Base-by-base conservation (phyloP, 2,888 invertebrate genomes). In the Aleiodes alternator region DNA sequence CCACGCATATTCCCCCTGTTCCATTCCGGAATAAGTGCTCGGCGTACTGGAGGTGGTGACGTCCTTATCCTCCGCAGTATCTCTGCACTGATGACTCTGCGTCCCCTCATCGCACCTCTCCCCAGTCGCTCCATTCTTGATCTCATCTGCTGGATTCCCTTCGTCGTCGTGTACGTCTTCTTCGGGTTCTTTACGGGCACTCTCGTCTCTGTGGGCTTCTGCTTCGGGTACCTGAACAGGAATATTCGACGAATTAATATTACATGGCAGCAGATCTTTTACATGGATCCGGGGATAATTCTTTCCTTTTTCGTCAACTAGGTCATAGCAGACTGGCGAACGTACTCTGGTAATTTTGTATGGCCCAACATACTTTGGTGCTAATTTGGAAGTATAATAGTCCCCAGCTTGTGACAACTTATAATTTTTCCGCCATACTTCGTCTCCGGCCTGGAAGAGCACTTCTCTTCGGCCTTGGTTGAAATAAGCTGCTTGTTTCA, bases 321-420 rank as follows among this genome's bases (percentile, higher is more conserved):
- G 14, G 8, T 51, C 51, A n/a, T n/a, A n/a, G n/a, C n/a, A n/a
- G n/a, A n/a, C n/a, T n/a, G n/a, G n/a, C n/a, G n/a, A n/a, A n/a
- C 4, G 12, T 8, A 51, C 51, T n/a, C 14, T 5, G 3, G 8
- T 3, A 14, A 51, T 14, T 4, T 4, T 4, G 14, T 51, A 51
- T 4, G 76, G 69, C 3, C 76, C 76, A 11, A 29, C 29, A 8
- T 69, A 76, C 16, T 53, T 69, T 1, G 59, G 50, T 11, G 55
- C 68, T 2, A 66, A 23, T 23, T 73, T 73, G 34, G 73, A 53
- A 9, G 69, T 29, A 9, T 57, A 61, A 11, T 59, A 38, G 1
- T 72, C 29, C 5, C 61, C 57, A 0, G 55, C 76, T 4, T 68
- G 48, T 0, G 76, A 76, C 4, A 76, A 29, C 4, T 61, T 48